Evolutionary conservation across 2,888 invertebrate genomes (phyloP).

Genomic region (Sycophila texana): DNA sequence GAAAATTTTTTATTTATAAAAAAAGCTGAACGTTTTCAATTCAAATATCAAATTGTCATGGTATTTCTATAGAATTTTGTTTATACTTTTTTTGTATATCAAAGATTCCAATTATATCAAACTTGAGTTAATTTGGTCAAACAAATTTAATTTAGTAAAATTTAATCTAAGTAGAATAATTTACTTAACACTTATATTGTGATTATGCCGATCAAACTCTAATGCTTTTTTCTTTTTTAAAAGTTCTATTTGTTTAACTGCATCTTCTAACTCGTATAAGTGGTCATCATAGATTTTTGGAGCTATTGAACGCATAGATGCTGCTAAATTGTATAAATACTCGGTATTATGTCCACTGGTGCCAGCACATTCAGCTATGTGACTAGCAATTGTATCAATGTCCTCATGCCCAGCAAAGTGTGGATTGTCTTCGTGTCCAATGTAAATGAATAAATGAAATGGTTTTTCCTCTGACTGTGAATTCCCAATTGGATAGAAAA

Average conservation of each 20-base stretch:
- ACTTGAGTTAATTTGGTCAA: slow-evolving; percentile 12
- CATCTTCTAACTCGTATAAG: slow-evolving; percentile 83
- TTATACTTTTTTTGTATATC: slow-evolving; percentile 7
- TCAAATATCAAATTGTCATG: slow-evolving; percentile 5
- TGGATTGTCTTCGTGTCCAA: slow-evolving; percentile 88
- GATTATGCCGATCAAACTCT: slow-evolving; percentile 50
- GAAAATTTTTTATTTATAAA: background rate
- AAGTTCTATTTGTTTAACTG: slow-evolving; percentile 75
- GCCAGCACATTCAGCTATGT: slow-evolving; percentile 85
- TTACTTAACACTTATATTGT: slow-evolving; percentile 50
- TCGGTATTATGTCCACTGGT: slow-evolving; percentile 94
- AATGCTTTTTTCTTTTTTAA: slow-evolving; percentile 50
- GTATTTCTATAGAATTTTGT: background rate
- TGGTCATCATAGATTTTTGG: slow-evolving; percentile 87
- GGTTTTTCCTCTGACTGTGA: slow-evolving; percentile 74
- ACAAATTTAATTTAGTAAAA: slow-evolving; percentile 5
- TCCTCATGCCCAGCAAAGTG: slow-evolving; percentile 88
- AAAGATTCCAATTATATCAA: slow-evolving; percentile 6
- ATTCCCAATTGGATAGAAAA: slow-evolving; percentile 81
- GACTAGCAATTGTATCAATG: slow-evolving; percentile 86
- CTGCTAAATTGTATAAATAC: slow-evolving; percentile 90
- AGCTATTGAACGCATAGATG: slow-evolving; percentile 85
- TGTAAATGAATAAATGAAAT: slow-evolving; percentile 86
- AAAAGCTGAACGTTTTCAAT: slow-evolving; percentile 9
- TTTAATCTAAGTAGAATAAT: slow-evolving; percentile 6